Conservation (phyloP, 2,113 vertebrate genomes). For the Anas platyrhynchos region DNA sequence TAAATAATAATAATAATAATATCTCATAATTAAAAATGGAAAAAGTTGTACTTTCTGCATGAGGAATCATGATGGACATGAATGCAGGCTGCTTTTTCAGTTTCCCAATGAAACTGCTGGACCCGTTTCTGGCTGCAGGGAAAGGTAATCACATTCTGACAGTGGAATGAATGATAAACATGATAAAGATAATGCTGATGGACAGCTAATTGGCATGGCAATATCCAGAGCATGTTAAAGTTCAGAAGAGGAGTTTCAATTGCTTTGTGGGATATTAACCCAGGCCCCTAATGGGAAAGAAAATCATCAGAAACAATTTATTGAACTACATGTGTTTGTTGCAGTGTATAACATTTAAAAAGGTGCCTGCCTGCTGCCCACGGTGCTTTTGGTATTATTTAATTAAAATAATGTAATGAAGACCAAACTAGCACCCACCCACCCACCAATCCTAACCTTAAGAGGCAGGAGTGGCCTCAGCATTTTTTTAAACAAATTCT, state of each 20-base stretch:
- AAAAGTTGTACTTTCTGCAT: neutral
- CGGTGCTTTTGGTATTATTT: neutral
- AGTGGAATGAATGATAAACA: neutral
- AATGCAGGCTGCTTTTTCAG: neutral
- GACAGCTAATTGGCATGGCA: neutral
- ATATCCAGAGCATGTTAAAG: neutral
- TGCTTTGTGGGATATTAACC: neutral
- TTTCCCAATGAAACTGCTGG: neutral
- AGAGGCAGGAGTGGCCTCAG: neutral
- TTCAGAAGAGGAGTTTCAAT: neutral
- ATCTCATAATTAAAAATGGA: neutral
- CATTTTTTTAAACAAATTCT: neutral
- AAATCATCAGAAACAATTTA: neutral
- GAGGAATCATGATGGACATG: neutral
- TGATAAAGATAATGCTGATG: neutral
- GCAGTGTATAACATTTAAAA: neutral
- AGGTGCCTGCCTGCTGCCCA: neutral
- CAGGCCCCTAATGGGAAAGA: neutral
- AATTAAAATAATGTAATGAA: constrained; percentile 14
- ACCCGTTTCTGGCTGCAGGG: neutral
- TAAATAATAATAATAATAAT: neutral
- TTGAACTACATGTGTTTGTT: neutral
- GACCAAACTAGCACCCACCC: neutral
- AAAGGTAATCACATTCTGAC: neutral
- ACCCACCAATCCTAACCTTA: neutral